Evolutionary conservation across 2,888 invertebrate species (phyloP).

Genomic region (Conops quadrifasciatus): DNA sequence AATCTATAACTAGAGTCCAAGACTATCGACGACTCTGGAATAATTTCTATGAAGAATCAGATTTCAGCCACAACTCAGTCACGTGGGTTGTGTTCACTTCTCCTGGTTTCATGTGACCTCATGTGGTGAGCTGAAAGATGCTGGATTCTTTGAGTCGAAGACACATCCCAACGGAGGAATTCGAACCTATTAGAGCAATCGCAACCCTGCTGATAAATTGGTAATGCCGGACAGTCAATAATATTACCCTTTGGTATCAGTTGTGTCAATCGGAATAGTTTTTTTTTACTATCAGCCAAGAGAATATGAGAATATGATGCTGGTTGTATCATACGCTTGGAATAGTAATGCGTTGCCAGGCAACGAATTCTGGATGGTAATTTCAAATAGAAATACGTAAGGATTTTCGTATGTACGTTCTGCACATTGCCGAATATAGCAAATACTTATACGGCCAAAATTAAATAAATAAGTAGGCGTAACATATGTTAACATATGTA

Average conservation of each 20-base stretch:
- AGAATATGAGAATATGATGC: conserved; percentile 49
- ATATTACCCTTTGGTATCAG: no score
- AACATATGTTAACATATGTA: no score
- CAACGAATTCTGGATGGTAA: conserved; percentile 76
- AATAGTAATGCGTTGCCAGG: conserved; percentile 78
- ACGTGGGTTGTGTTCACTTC: conserved; percentile 75
- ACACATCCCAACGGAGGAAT: conserved; percentile 66
- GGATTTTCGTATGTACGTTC: no score
- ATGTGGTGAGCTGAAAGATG: conserved; percentile 66
- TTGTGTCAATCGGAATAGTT: no score
- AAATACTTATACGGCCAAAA: no score
- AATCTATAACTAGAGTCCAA: conserved; percentile 42
- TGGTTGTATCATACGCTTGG: conserved; percentile 62
- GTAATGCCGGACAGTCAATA: neutral
- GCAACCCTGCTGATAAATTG: conserved; percentile 69
- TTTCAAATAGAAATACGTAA: no score
- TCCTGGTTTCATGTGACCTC: conserved; percentile 69
- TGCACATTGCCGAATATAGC: no score
- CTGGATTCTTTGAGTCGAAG: conserved; percentile 55
- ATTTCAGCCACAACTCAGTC: conserved; percentile 68
- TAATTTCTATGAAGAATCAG: conserved; percentile 52
- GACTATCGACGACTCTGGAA: conserved; percentile 56
- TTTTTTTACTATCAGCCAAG: conserved; percentile 25
- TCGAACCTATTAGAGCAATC: conserved; percentile 67
- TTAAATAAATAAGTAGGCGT: no score